Percentiles rank a stretch among this genome's conserved stretches.
Conservation (phyloP, 2,113 vertebrate genomes). For the Nipponia nippon region DNA sequence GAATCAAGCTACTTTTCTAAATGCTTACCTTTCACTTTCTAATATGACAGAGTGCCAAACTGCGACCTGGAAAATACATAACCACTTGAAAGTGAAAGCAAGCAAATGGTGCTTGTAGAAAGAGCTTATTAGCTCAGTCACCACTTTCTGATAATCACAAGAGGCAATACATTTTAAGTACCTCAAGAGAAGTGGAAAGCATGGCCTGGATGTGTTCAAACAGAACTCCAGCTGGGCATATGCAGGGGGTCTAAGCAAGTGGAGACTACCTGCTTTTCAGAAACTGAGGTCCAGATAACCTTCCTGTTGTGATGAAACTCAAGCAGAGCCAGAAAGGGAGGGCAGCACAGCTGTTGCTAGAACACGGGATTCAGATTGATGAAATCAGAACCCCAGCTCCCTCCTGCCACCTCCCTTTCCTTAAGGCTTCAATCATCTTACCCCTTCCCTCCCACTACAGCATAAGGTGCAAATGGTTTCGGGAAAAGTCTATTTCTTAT, state of each 20-base stretch:
- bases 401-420: background rate
- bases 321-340: background rate
- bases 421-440: background rate
- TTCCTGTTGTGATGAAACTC: background rate
- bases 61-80: background rate
- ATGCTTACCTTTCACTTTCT: background rate
- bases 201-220: background rate
- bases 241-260: background rate
- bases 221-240: background rate
- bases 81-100: background rate
- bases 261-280: background rate
- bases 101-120: background rate
- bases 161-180: background rate
- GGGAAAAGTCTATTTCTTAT: accelerated
- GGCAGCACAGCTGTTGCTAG: background rate
- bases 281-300: background rate
- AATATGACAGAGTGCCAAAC: background rate
- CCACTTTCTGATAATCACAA: background rate
- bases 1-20: background rate
- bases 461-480: accelerated
- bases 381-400: background rate
- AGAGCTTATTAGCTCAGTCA: background rate
- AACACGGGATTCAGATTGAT: accelerated
- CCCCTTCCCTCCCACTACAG: background rate
- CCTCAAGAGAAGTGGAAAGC: background rate